A percentile compares a stretch with the other conserved stretches of the same genome.
Evolutionary conservation across 2,888 invertebrate genomes (phyloP).

Genomic region (Orchesella flavescens): DNA sequence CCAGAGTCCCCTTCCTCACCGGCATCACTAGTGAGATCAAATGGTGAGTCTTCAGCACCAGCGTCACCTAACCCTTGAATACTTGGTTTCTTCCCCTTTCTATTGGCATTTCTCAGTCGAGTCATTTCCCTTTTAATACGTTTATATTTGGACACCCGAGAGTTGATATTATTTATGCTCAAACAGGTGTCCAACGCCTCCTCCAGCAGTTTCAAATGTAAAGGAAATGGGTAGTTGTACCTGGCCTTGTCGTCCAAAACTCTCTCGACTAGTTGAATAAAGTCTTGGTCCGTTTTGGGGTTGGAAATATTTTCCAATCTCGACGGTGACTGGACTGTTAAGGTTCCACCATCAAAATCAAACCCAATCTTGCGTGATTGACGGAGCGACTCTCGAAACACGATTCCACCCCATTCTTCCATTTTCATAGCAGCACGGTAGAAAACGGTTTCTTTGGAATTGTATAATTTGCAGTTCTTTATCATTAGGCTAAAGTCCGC

Average conservation of each 20-base stretch:
- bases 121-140: slow-evolving; percentile 71
- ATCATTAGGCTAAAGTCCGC: slow-evolving; percentile 96
- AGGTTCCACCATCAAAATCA: slow-evolving; percentile 75
- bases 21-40: slow-evolving; percentile 29
- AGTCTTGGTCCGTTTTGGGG: slow-evolving; percentile 71
- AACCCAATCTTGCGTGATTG: slow-evolving; percentile 82
- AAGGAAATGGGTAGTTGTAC: slow-evolving; percentile 74
- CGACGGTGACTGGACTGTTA: slow-evolving; percentile 73
- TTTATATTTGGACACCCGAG: slow-evolving; percentile 78
- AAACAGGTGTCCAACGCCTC: slow-evolving; percentile 80
- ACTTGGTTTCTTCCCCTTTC: not conserved
- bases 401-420: slow-evolving; percentile 86
- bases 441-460: slow-evolving; percentile 95
- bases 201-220: slow-evolving; percentile 77
- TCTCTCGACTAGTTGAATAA: slow-evolving; percentile 72
- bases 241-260: slow-evolving; percentile 73
- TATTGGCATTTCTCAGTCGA: slow-evolving; percentile 35
- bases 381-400: slow-evolving; percentile 86
- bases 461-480: slow-evolving; percentile 94
- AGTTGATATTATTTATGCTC: slow-evolving; percentile 78
- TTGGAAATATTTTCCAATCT: slow-evolving; percentile 50
- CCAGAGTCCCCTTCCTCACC: slow-evolving; percentile 33
- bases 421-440: slow-evolving; percentile 92
- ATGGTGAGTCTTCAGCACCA: slow-evolving; percentile 1
- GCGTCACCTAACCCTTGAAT: not conserved